phyloP scores from a whole-genome alignment of 1,140 invertebrate species.

The Trissolcus basalis region DNA sequence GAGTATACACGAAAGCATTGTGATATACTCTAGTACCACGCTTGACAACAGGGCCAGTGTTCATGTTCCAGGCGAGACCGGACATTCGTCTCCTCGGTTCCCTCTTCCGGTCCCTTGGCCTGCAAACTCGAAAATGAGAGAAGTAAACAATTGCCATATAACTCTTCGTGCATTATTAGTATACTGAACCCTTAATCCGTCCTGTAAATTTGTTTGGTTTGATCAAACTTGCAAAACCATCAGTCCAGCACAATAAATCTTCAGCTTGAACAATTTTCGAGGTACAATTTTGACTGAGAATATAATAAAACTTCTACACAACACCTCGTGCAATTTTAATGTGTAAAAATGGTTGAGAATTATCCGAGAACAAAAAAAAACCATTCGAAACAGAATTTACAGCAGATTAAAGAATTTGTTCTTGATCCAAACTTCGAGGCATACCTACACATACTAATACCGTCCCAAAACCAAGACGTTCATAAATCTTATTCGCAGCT shows the following conservation, averaged over 20 bases:
- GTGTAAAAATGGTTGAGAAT: constrained; percentile 26
- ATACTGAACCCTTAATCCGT: constrained; percentile 6
- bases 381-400: constrained; percentile 27
- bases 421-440: constrained; percentile 21
- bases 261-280: background rate
- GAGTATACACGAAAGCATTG: constrained; percentile 27
- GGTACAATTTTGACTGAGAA: background rate
- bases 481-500: constrained; percentile 72
- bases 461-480: constrained; percentile 47
- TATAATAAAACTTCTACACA: constrained; percentile 1
- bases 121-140: constrained; percentile 42
- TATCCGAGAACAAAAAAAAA: constrained; percentile 39
- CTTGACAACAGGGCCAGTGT: constrained; percentile 46
- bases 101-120: constrained; percentile 44
- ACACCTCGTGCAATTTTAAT: constrained; percentile 24
- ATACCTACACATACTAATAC: constrained; percentile 25
- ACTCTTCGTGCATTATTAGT: constrained; percentile 38
- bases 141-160: constrained; percentile 49
- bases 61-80: constrained; percentile 40
- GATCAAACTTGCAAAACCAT: constrained; percentile 7
- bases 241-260: constrained; percentile 13
- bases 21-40: constrained; percentile 36
- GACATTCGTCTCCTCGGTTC: constrained; percentile 44
- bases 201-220: constrained; percentile 12
- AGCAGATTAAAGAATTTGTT: constrained; percentile 21